Evolutionary conservation across 2,797 vertebrate species (phyloP).

Genomic region (Esox masquinongy): DNA sequence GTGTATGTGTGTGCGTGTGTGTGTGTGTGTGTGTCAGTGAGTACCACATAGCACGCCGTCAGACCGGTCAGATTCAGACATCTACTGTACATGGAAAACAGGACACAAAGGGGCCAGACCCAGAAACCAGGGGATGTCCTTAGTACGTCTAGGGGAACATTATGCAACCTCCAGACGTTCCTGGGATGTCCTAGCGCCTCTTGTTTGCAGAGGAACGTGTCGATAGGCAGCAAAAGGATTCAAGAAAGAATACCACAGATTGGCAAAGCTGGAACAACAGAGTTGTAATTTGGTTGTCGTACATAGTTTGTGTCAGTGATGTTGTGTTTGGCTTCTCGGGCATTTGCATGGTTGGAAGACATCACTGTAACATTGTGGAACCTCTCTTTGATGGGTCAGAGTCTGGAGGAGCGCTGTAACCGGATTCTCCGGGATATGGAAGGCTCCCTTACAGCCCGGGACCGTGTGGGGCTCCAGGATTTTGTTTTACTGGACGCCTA

Average conservation of each 20-base stretch:
- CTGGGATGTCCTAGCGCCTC: no score
- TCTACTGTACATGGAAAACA: constrained; percentile 32
- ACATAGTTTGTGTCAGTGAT: neutral
- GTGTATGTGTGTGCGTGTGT: neutral
- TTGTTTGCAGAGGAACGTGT: neutral
- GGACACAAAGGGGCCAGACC: constrained; percentile 16
- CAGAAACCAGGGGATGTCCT: no score
- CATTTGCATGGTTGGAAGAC: neutral
- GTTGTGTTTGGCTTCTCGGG: neutral
- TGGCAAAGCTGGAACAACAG: neutral
- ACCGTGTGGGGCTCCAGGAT: constrained; percentile 94
- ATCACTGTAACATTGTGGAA: constrained; percentile 13
- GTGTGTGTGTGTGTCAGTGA: constrained; percentile 5
- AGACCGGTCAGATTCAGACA: constrained; percentile 31
- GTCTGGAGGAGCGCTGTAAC: constrained; percentile 79
- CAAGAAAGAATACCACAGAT: neutral
- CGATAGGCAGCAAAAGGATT: neutral
- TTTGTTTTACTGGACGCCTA: constrained; percentile 91
- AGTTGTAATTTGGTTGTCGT: neutral
- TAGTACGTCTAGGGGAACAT: no score
- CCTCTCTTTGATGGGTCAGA: constrained; percentile 50
- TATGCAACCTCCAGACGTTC: no score
- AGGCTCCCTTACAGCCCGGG: constrained; percentile 86
- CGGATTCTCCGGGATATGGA: constrained; percentile 86
- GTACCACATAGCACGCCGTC: neutral